Percentiles rank a stretch among this genome's conserved stretches.
phyloP scores from a whole-genome alignment of 2,113 vertebrate species.

The Illadopsis cleaveri region DNA sequence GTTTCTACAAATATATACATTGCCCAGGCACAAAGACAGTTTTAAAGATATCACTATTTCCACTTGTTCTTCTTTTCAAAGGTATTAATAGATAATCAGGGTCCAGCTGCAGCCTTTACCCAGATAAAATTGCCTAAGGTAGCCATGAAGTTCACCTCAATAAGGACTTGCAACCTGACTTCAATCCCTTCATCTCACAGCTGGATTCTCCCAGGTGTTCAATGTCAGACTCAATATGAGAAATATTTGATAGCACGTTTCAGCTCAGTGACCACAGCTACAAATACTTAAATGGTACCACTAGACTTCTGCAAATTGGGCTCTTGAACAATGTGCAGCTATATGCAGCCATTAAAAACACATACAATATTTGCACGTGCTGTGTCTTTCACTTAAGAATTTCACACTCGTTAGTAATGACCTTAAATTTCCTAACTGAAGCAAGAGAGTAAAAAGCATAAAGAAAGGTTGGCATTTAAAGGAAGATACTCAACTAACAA shows the following conservation, averaged over 20 bases:
- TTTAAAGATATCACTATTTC: neutral
- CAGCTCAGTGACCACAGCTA: neutral
- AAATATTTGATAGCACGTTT: neutral
- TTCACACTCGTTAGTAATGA: neutral
- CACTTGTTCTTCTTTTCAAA: neutral
- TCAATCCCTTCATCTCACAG: neutral
- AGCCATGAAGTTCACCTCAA: neutral
- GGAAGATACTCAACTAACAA: neutral
- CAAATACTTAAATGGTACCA: neutral
- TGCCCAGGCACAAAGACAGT: neutral
- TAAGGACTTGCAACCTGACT: neutral
- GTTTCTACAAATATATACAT: neutral
- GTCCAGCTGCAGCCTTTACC: neutral
- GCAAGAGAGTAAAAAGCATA: neutral
- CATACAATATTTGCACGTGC: accelerated
- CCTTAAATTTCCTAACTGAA: neutral
- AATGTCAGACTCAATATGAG: neutral
- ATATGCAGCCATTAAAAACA: neutral
- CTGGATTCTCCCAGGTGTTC: neutral
- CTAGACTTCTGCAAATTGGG: neutral
- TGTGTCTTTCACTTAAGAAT: neutral
- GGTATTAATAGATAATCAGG: neutral
- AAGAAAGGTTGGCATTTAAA: neutral
- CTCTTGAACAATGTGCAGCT: neutral
- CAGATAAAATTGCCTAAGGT: neutral